A percentile compares a stretch with the other conserved stretches of the same genome.
These are phyloP conservation scores for Microhierax caerulescens DNA, from an alignment of 2,797 vertebrate genomes.

Conservation along the genomic window DNA sequence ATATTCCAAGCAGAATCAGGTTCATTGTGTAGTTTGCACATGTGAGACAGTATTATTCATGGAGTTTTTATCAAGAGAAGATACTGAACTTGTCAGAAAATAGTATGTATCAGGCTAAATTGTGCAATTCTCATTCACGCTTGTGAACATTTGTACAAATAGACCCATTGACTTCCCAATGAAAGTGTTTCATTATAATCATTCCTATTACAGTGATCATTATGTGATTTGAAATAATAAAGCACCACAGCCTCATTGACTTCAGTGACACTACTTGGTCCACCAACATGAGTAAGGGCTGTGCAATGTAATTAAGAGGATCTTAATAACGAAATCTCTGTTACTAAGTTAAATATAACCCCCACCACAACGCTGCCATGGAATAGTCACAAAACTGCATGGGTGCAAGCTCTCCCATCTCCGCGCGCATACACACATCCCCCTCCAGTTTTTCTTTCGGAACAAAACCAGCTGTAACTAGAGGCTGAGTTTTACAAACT, in stretches of 20 bases:
- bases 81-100: conserved; percentile 41
- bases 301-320: conserved; percentile 28
- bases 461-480: conserved; percentile 61
- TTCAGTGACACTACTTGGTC: conserved; percentile 29
- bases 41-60: conserved; percentile 26
- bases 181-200: conserved; percentile 49
- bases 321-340: conserved; percentile 46
- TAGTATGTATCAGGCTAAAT: conserved; percentile 13
- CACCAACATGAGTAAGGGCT: conserved; percentile 34
- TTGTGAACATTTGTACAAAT: conserved; percentile 50
- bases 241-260: conserved; percentile 21
- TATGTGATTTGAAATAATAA: conserved; percentile 51
- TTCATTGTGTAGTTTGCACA: conserved; percentile 40
- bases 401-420: background rate
- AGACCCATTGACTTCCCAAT: conserved; percentile 31
- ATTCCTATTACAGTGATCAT: conserved; percentile 50
- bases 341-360: conserved; percentile 45
- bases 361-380: background rate
- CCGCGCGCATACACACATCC: background rate
- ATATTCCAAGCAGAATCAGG: conserved; percentile 29
- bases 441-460: conserved; percentile 31
- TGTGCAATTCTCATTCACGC: conserved; percentile 37
- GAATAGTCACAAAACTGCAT: conserved; percentile 2
- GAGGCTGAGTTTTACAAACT: conserved; percentile 56
- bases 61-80: conserved; percentile 16